Evolutionary conservation across 2,113 vertebrate genomes (phyloP).

Genomic region (Toxotes chatareus): DNA sequence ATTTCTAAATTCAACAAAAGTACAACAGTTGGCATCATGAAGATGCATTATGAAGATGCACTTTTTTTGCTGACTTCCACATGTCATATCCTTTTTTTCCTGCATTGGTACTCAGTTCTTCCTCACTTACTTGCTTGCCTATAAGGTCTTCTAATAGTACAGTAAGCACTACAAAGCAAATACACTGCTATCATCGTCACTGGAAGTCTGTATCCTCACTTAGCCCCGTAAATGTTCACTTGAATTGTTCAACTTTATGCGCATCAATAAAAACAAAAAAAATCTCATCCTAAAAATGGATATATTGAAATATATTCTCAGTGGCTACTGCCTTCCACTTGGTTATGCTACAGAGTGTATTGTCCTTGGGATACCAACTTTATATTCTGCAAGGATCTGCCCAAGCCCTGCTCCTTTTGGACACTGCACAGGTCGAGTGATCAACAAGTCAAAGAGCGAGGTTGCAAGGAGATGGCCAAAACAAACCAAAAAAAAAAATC

Average conservation of each 20-base stretch:
- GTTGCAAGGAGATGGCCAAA: background rate
- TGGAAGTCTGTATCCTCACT: background rate
- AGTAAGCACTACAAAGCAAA: background rate
- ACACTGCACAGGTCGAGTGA: background rate
- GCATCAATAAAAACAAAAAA: no score
- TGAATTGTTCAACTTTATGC: background rate
- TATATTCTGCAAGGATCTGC: background rate
- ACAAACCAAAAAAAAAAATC: background rate
- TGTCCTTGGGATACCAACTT: constrained; percentile 13
- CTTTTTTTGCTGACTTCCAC: background rate
- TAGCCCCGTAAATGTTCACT: background rate
- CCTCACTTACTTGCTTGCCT: background rate
- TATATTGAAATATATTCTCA: background rate
- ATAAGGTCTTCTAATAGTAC: background rate
- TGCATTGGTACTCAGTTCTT: background rate
- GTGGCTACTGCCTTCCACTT: background rate
- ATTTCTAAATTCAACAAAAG: background rate
- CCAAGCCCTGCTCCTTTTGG: constrained; percentile 9
- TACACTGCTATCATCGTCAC: background rate
- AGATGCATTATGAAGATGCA: background rate
- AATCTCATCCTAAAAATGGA: background rate
- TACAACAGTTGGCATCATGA: no score
- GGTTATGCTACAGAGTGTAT: background rate
- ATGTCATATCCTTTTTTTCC: background rate
- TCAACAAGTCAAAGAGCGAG: constrained; percentile 19